Conservation (phyloP, 2,797 vertebrate genomes). For the Enteromius radiatus region DNA sequence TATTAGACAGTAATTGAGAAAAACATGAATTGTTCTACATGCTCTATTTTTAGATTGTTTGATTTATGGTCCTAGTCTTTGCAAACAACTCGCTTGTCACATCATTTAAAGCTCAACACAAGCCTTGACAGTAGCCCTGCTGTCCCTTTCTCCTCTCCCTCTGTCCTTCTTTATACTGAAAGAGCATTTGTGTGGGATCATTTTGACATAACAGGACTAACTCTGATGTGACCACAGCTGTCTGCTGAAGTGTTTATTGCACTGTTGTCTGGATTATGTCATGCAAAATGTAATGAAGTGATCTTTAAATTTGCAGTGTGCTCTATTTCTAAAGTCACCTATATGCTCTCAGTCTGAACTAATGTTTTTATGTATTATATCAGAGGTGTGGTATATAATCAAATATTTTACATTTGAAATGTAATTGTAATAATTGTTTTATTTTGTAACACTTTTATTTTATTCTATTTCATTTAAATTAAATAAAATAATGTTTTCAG, state of each 20-base stretch:
- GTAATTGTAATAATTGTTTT: too few relatives aligned
- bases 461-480: background rate
- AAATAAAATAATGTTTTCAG: background rate
- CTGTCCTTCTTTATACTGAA: background rate
- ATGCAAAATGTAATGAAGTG: conserved; percentile 7
- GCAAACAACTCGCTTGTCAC: conserved; percentile 18
- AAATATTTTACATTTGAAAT: background rate
- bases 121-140: conserved; percentile 51
- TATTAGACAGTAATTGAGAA: conserved; percentile 34
- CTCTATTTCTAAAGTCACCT: background rate
- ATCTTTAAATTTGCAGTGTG: background rate
- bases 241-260: conserved; percentile 9
- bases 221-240: background rate
- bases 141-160: conserved; percentile 9
- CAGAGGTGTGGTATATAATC: background rate
- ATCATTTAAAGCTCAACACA: conserved; percentile 20
- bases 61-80: conserved; percentile 4
- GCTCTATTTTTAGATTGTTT: conserved; percentile 33
- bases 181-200: conserved; percentile 25
- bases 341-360: background rate
- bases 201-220: conserved; percentile 29
- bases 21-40: conserved; percentile 17
- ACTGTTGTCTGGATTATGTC: conserved; percentile 4
- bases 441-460: background rate
- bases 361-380: background rate